Conservation (phyloP, 1,140 invertebrate species). For the Drosophila neocordata region DNA sequence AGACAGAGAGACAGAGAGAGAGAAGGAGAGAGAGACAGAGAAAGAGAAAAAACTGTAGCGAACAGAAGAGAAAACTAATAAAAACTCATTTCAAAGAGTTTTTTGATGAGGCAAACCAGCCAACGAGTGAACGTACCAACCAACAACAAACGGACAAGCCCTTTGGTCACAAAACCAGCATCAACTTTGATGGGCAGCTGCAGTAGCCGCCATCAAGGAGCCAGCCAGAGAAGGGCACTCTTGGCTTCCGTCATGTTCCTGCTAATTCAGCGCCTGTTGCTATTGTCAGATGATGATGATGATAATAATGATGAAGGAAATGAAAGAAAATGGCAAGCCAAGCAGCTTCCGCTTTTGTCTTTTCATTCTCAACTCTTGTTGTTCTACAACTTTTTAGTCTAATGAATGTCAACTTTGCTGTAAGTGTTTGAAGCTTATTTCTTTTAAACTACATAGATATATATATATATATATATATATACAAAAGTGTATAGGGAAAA, state of each 20-base stretch:
- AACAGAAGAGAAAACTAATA: conserved; percentile 57
- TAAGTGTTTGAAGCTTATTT: conserved; percentile 27
- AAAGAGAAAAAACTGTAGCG: conserved; percentile 29
- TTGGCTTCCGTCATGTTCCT: conserved; percentile 37
- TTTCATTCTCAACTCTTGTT: conserved; percentile 6
- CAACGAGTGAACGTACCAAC: neutral
- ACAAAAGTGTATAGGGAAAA: neutral
- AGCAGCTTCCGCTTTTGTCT: conserved; percentile 64
- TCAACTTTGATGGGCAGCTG: neutral
- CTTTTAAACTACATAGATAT: neutral
- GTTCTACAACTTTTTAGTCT: conserved; percentile 36
- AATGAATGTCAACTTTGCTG: conserved; percentile 71
- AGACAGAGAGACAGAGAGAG: conserved; percentile 12
- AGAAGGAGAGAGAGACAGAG: conserved; percentile 22
- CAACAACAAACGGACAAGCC: conserved; percentile 1
- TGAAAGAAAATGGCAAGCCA: conserved; percentile 67
- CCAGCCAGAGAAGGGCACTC: conserved; percentile 28
- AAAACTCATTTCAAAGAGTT: conserved; percentile 75
- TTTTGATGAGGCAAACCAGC: conserved; percentile 59
- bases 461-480: conserved; percentile 11
- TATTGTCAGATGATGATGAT: conserved; percentile 43
- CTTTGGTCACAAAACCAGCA: conserved; percentile 10
- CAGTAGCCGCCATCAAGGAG: conserved; percentile 17
- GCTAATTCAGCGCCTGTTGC: conserved; percentile 78
- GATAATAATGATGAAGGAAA: conserved; percentile 35